Evolutionary conservation across 1,140 invertebrate genomes (phyloP), one percentile per base, ranked within the genome.

Genomic region (Eupristina koningsbergeri): DNA sequence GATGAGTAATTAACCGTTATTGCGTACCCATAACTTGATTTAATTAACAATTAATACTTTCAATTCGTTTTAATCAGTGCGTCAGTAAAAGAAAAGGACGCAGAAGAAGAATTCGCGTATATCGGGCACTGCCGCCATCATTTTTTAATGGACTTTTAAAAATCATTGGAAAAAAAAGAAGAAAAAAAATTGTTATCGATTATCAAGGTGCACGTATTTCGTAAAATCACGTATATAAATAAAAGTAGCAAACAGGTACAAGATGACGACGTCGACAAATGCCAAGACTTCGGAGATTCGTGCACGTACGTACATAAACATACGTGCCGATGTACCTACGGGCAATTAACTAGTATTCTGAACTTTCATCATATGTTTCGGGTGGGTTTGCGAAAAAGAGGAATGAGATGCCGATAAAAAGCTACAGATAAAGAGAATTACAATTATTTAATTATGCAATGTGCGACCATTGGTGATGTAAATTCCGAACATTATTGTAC

Each of bases 401-500:
- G 58, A 36, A 78, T 26, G 9, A 17, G 36, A 78, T 76, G n/a
- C 74, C 29, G 47, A 76, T 53, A 47, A n/a, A n/a, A n/a, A n/a
- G n/a, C n/a, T n/a, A n/a, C n/a, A n/a, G n/a, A n/a, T 6, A 41
- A 36, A 13, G 61, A 61, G 39, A 61, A 77, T 15, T n/a, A 7
- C 50, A 39, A 26, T 34, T 39, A 34, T 89, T 88, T 85, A 88
- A 53, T 89, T 87, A 90, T 89, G 86, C 85, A 86, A 83, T 88
- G 85, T 89, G 88, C 88, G 87, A 90, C 89, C 83, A 89, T 39
- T 34, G 31, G 58, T 86, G 85, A 91, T 91, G 89, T 90, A 90
- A 90, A 92, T 91, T 88, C 73, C 22, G 87, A 88, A 89, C 87
- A 84, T 89, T 87, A 90, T 88, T 87, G 87, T 86, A 85, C 86